Conservation (phyloP, 2,888 invertebrate genomes). For the Andrena marginata region DNA sequence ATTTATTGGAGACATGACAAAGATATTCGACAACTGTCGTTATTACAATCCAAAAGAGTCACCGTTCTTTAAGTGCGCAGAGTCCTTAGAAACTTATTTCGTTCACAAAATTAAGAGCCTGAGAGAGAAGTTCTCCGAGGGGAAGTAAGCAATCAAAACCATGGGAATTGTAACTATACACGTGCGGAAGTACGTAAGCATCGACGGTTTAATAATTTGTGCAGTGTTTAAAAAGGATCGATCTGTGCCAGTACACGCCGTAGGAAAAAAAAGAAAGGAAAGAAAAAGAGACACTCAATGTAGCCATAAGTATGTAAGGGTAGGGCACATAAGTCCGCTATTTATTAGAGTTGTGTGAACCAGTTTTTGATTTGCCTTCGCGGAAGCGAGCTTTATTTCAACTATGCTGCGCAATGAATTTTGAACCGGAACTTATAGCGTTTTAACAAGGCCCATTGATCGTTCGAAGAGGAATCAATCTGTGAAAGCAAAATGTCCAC, state of each 20-base stretch:
- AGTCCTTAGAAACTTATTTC: constrained; percentile 97
- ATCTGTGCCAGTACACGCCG: constrained; percentile 73
- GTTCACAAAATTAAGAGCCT: constrained; percentile 96
- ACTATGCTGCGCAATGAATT: constrained; percentile 60
- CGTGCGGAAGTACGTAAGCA: constrained; percentile 57
- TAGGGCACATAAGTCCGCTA: constrained; percentile 73
- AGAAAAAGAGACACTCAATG: constrained; percentile 62
- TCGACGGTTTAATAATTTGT: constrained; percentile 47
- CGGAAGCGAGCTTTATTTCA: constrained; percentile 46
- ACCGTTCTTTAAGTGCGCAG: constrained; percentile 98
- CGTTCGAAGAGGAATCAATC: background rate
- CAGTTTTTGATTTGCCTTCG: constrained; percentile 56
- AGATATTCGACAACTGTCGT: constrained; percentile 99
- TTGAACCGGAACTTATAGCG: constrained; percentile 64
- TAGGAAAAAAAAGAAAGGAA: background rate
- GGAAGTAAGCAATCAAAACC: constrained; percentile 77
- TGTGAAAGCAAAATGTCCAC: no score
- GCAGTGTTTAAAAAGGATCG: constrained; percentile 58
- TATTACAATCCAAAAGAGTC: constrained; percentile 98
- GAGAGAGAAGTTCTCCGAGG: constrained; percentile 92
- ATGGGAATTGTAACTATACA: constrained; percentile 51
- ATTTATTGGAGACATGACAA: constrained; percentile 98
- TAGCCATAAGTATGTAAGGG: constrained; percentile 71
- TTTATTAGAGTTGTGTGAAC: constrained; percentile 79
- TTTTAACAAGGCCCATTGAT: constrained; percentile 8